Base-by-base conservation (phyloP, 1,140 invertebrate species). In the Maniola jurtina region DNA sequence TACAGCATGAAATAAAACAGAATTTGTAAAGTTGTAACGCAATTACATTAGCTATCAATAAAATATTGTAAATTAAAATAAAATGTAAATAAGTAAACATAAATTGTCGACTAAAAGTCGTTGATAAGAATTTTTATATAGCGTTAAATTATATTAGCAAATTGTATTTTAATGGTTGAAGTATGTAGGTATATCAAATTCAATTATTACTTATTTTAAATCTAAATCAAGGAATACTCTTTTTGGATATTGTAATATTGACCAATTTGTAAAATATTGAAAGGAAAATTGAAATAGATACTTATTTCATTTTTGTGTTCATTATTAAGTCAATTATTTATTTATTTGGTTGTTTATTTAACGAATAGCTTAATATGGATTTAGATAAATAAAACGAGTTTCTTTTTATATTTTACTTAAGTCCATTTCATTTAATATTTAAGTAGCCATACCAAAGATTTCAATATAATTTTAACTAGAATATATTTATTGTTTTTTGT, bases 181-280 rank as follows among this genome's bases (percentile, higher is more conserved):
- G 14, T 50, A 16, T 16, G 3, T 13, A n/a, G n/a, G n/a, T n/a
- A 55, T 8, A 52, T 25, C 14, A 9, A 9, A 52, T 52, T 52
- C 6, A 25, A 52, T 52, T 16, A 52, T 14, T 34, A 55, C 52
- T n/a, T 35, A 55, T 55, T 55, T 34, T 55, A 34, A 55, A 55
- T 55, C 52, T 55, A 34, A 8, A 50, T 50, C 48, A 50, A 50
- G 40, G 5, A 10, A 16, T 47, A 16, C 16, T 34, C 25, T 55
- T 34, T 34, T 55, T 25, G 52, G 16, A 55, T 34, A 33, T 33
- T 55, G 16, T 55, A 55, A 55, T 5, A 35, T 55, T 55, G 16
- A 55, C 25, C 52, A 55, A 50, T 25, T 50, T 15, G 15, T n/a
- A n/a, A 13, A 47, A 47, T 47, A 14, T n/a, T 14, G 14, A 11